Evolutionary conservation across 2,113 vertebrate species (phyloP), one percentile per base, ranked within the genome.

Genomic region (Nothoprocta pentlandii): DNA sequence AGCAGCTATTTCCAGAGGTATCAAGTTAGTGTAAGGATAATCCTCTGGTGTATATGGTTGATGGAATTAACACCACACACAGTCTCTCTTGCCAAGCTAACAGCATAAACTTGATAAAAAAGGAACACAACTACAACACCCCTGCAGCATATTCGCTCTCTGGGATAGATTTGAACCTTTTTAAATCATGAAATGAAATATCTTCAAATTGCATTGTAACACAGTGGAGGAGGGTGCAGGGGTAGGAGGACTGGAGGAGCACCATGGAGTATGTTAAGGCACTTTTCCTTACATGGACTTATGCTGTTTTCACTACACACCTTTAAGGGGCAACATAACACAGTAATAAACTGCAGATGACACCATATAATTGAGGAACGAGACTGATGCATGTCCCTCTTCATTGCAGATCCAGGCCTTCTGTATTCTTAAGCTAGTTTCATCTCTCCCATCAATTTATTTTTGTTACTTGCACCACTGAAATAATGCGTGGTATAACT

Each of bases 251-350:
- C 23, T 41, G 21, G 16, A 49, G 30, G 3, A 73, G 44, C 5
- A 9, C 30, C 78, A 62, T 0, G 0, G 4, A 13, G 8, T 46
- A 25, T n/a, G 15, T 46, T 69, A 25, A 51, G 46, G 23, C 22
- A 41, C 21, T 70, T 61, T n/a, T 34, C 5, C 7, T 62, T 84
- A 39, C 25, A 58, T 3, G 4, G 12, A 53, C 5, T 82, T 51
- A 6, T 0, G 3, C 6, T 41, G 4, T 12, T 77, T 70, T 80
- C 12, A 36, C 19, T 39, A 3, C 9, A 13, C 4, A 11, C 4
- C 28, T 73, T 25, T n/a, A 22, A 1, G 9, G 15, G 44, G 7
- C 47, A 64, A 76, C 0, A 0, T 3, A n/a, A 63, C 17, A 62
- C 59, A 21, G 41, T 70, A 42, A 51, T 26, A 30, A 2, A 41